Conservation (phyloP, 1,140 invertebrate genomes). For the Scaptomyza pallida region DNA sequence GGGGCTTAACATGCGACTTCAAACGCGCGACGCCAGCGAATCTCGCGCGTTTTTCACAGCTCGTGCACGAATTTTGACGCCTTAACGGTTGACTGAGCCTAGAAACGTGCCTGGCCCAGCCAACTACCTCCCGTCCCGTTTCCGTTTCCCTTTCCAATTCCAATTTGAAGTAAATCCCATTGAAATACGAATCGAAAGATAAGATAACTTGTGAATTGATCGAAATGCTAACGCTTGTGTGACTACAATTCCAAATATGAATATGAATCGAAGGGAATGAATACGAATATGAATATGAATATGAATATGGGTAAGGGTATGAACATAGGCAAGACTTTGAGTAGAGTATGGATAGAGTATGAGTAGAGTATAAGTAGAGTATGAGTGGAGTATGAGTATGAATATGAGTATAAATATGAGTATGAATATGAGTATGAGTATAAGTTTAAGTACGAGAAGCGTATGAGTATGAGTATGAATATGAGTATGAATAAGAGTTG, state of each 20-base stretch:
- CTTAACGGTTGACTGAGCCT: constrained; percentile 57
- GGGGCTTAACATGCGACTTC: constrained; percentile 35
- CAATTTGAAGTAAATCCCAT: constrained; percentile 3
- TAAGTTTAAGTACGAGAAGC: too few relatives aligned
- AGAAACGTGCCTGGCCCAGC: constrained; percentile 37
- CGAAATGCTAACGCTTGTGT: neutral
- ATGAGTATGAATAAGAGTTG: neutral
- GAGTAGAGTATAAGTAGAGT: too few relatives aligned
- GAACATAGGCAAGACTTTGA: too few relatives aligned
- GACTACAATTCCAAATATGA: neutral
- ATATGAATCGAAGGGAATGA: neutral
- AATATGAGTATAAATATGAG: neutral
- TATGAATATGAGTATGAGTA: neutral
- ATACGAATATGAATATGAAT: neutral
- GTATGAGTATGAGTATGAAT: neutral
- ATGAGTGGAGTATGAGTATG: too few relatives aligned
- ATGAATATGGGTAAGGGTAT: neutral
- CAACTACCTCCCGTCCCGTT: too few relatives aligned
- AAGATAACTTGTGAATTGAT: constrained; percentile 6
- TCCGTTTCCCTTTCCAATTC: neutral
- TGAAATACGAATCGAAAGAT: neutral
- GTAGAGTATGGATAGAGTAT: too few relatives aligned
- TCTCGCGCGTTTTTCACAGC: constrained; percentile 32
- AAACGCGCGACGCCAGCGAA: constrained; percentile 40
- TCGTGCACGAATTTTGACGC: constrained; percentile 69